Evolutionary conservation across 2,113 vertebrate genomes (phyloP).

Genomic region (Oreochromis aureus): DNA sequence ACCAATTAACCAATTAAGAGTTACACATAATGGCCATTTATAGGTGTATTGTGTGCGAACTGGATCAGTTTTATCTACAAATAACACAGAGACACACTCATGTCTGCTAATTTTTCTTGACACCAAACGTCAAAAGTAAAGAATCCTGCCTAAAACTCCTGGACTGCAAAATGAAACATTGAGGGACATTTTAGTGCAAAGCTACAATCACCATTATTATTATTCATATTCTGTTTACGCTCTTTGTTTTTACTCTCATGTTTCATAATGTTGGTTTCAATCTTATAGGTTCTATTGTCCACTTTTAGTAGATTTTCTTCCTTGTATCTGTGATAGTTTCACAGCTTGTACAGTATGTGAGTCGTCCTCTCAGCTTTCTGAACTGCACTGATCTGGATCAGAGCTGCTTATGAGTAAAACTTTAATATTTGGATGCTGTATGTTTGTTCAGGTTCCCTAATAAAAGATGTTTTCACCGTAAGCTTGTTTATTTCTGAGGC

Average conservation of each 20-base stretch:
- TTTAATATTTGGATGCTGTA: background rate
- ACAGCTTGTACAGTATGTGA: background rate
- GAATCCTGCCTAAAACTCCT: background rate
- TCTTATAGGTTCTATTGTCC: background rate
- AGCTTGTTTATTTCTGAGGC: background rate
- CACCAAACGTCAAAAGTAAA: background rate
- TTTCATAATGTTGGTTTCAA: background rate
- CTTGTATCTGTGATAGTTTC: background rate
- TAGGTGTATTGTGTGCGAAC: background rate
- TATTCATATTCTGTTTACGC: background rate
- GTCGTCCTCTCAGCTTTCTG: background rate
- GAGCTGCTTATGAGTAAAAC: background rate
- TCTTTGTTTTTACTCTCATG: background rate
- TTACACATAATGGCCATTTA: background rate
- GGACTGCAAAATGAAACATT: background rate
- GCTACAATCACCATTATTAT: background rate
- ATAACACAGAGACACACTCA: background rate
- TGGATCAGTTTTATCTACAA: background rate
- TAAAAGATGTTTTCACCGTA: background rate
- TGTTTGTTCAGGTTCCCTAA: background rate
- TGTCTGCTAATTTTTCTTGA: background rate
- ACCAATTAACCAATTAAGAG: background rate
- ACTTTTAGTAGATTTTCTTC: background rate
- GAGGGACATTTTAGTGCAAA: background rate
- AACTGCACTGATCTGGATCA: background rate